phyloP scores from a whole-genome alignment of 2,797 vertebrate genomes.

The Bradypus variegatus region DNA sequence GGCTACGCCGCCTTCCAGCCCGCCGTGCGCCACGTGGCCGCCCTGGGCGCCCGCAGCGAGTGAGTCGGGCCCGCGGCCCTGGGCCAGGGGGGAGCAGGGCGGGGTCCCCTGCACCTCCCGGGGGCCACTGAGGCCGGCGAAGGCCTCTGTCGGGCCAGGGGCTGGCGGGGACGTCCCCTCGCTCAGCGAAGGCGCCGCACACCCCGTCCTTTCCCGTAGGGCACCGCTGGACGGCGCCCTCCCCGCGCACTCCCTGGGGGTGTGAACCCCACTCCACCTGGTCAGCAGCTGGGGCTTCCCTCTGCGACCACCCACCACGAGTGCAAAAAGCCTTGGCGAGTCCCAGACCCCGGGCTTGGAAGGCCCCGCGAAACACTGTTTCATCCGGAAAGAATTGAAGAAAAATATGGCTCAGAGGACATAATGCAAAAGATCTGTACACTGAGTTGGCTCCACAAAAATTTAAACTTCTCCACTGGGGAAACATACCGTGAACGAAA shows the following conservation, averaged over 20 bases:
- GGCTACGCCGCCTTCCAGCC: slow-evolving; percentile 70
- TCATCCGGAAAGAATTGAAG: background rate
- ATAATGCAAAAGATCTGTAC: background rate
- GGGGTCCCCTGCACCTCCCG: background rate
- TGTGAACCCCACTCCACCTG: background rate
- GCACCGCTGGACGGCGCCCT: background rate
- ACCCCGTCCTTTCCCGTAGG: background rate
- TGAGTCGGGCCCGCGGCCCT: slow-evolving; percentile 58
- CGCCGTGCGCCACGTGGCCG: slow-evolving; percentile 50
- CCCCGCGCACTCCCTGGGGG: background rate
- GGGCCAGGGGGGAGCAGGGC: background rate
- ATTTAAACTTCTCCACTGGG: background rate
- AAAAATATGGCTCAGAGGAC: background rate
- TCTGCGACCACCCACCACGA: background rate
- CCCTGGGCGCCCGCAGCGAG: slow-evolving; percentile 63
- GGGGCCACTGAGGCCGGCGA: background rate
- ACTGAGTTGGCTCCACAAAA: background rate
- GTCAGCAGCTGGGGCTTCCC: background rate
- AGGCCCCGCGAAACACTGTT: background rate
- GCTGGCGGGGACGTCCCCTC: too few species aligned
- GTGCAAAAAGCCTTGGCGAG: too few species aligned
- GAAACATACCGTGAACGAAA: background rate
- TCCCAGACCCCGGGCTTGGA: background rate
- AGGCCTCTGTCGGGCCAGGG: background rate
- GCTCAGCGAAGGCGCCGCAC: too few species aligned